Evolutionary conservation across 2,113 vertebrate genomes (phyloP).

Genomic region (Microcebus griseorufus): DNA sequence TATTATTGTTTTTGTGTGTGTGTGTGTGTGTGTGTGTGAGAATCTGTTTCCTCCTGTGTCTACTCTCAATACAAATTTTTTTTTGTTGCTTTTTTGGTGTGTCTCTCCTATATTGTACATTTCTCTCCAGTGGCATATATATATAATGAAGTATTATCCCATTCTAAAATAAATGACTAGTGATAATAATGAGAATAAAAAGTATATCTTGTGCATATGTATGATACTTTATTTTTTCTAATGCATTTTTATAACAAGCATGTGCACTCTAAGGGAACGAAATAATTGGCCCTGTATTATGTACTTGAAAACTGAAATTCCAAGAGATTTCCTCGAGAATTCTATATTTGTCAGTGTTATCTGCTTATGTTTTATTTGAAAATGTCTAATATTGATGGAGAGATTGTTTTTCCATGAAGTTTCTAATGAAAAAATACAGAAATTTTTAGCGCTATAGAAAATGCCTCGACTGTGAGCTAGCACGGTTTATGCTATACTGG

Average conservation of each 20-base stretch:
- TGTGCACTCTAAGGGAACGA: not conserved
- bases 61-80: not conserved
- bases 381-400: not conserved
- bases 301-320: not conserved
- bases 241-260: not conserved
- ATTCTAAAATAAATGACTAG: not conserved
- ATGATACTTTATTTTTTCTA: not conserved
- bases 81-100: not conserved
- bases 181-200: not conserved
- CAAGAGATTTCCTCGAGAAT: not conserved
- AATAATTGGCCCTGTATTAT: not conserved
- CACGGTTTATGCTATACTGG: no score
- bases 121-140: slow-evolving; percentile 20
- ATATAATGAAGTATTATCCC: slow-evolving; percentile 46
- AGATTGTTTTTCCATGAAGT: not conserved
- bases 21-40: not conserved
- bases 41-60: not conserved
- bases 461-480: not conserved
- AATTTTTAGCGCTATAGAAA: not conserved
- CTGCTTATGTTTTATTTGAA: not conserved
- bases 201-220: not conserved
- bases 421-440: not conserved
- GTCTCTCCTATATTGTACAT: slow-evolving; percentile 10
- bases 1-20: not conserved
- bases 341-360: not conserved